Evolutionary conservation across 2,888 invertebrate species (phyloP), one percentile per base, ranked within the genome.

Genomic region (Pandemis corylana): DNA sequence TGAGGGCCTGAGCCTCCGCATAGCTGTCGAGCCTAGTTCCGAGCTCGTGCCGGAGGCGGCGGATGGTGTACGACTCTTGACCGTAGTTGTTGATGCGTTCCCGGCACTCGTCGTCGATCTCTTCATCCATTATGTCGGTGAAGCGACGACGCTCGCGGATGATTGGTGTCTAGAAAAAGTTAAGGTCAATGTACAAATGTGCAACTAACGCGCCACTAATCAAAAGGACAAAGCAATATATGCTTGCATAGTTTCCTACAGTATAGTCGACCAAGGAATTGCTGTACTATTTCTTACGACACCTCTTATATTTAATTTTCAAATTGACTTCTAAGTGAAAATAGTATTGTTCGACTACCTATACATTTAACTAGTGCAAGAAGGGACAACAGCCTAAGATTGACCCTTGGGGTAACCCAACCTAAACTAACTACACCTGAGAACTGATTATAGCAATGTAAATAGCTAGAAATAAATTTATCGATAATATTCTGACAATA

Each of bases 91-190:
- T 97, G 85, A 98, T 98, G 72, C 98, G 95, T 59, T 96, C 96
- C 85, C 96, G 97, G 10, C 97, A 96, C 90, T 98, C 98, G 89
- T 98, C 98, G 82, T 98, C 98, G 77, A 98, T 98, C 92, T 98
- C 98, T 87, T 98, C 98, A 88, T 98, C 98, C 98, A 98, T 98
- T 13, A 98, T 96, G 87, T 98, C 98, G 2, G 98, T 98, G 90
- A 98, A 98, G 78, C 98, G 96, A 77, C 98, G 96, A 76, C 98
- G 95, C 90, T 98, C 98, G 68, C 97, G 96, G 83, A 98, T 98
- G 51, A 98, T 96, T 0, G 98, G 98, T 0, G 97, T 96, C 97
- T 97, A 86, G 20, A 36, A 49, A 0, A 20, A n/a, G 9, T 15
- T 56, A 15, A n/a, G 51, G n/a, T 51, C 28, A 7, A 7, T 5